These are phyloP conservation scores for Piezodorus guildinii DNA, from an alignment of 1,140 invertebrate species.

Conservation along the genomic window DNA sequence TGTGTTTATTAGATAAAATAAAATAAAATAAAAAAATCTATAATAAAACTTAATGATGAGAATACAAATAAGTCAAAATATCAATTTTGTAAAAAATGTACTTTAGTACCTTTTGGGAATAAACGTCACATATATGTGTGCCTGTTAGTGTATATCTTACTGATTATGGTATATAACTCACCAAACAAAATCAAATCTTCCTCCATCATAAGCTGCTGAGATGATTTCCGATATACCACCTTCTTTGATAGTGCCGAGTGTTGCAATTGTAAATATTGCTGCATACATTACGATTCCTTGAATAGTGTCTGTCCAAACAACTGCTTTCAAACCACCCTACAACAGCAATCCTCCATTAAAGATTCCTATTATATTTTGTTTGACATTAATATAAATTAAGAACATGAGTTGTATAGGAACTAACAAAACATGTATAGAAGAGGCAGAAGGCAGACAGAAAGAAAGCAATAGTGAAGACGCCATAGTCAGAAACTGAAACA, in stretches of 20 bases:
- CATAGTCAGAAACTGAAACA: neutral
- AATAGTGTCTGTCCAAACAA: conserved; percentile 6
- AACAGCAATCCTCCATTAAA: neutral
- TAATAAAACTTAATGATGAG: no score
- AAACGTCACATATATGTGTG: no score
- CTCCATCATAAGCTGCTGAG: neutral
- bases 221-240: neutral
- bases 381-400: neutral
- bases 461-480: neutral
- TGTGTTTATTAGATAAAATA: no score
- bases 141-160: no score
- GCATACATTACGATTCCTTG: neutral
- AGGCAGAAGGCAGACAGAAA: neutral
- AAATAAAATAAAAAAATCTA: no score
- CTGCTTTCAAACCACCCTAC: conserved; percentile 8
- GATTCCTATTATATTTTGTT: neutral
- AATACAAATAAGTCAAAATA: no score
- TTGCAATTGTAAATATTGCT: neutral
- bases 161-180: no score
- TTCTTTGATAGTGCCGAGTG: conserved; percentile 2
- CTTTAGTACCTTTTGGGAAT: no score
- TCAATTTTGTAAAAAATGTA: no score
- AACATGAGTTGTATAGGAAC: neutral
- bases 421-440: neutral
- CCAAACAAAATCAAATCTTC: neutral